phyloP scores from a whole-genome alignment of 2,113 vertebrate species.

The Oryzias celebensis region DNA sequence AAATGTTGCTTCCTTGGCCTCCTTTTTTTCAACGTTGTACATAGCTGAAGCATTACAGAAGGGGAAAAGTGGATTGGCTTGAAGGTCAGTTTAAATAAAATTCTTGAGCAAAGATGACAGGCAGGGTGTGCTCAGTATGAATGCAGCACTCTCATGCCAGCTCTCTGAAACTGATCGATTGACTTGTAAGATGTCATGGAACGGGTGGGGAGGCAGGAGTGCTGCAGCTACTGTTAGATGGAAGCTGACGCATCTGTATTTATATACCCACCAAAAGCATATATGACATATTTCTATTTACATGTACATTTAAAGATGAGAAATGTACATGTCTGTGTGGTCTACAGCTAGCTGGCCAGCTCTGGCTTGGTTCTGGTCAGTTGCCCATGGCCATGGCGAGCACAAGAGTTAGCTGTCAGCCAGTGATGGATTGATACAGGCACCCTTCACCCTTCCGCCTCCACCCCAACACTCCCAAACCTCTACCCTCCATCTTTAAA shows the following conservation, averaged over 20 bases:
- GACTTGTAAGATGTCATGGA: conserved; percentile 86
- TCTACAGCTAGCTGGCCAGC: conserved; percentile 60
- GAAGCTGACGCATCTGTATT: conserved; percentile 47
- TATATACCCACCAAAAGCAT: not conserved
- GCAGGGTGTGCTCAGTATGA: conserved; percentile 78
- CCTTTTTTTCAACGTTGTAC: conserved; percentile 49
- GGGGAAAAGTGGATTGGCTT: conserved; percentile 68
- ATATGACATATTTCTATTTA: not conserved
- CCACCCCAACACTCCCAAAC: conserved; percentile 75
- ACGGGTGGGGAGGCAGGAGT: conserved; percentile 59
- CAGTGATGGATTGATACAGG: conserved; percentile 92
- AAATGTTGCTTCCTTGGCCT: conserved; percentile 56
- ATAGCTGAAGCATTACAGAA: conserved; percentile 56
- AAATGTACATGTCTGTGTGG: not conserved
- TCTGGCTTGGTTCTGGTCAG: conserved; percentile 82
- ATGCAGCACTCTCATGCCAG: conserved; percentile 74
- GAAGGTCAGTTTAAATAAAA: conserved; percentile 81
- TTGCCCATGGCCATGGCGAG: conserved; percentile 80
- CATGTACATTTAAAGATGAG: not conserved
- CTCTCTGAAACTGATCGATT: conserved; percentile 78
- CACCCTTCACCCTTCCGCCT: conserved; percentile 71
- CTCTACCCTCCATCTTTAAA: conserved; percentile 53
- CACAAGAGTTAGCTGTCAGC: conserved; percentile 88
- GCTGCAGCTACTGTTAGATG: conserved; percentile 24
- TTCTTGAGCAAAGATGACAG: conserved; percentile 76